Evolutionary conservation across 1,140 invertebrate species (phyloP).

Genomic region (Aphaenogaster ashmeadi): DNA sequence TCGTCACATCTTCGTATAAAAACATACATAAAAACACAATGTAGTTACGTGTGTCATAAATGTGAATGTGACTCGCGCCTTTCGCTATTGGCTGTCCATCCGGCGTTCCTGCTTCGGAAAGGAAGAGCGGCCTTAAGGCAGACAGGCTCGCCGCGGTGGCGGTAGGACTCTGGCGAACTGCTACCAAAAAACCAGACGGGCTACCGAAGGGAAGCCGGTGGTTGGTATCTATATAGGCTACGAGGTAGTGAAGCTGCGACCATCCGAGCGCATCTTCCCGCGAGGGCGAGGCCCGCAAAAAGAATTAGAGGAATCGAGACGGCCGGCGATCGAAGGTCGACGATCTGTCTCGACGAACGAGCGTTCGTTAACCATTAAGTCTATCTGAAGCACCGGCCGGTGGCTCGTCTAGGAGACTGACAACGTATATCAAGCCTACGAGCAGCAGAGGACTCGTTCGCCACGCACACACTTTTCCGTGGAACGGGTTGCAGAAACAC

Average conservation of each 20-base stretch:
- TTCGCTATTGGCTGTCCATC: conserved; percentile 68
- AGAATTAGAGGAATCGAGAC: conserved; percentile 28
- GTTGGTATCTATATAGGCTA: conserved; percentile 73
- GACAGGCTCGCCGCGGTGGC: conserved; percentile 71
- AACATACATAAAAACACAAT: neutral
- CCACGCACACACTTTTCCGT: conserved; percentile 48
- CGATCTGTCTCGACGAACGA: conserved; percentile 59
- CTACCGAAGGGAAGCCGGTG: conserved; percentile 81
- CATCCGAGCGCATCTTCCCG: conserved; percentile 54
- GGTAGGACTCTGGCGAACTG: conserved; percentile 78
- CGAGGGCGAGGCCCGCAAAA: conserved; percentile 43
- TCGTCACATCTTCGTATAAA: neutral
- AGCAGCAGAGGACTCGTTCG: conserved; percentile 52
- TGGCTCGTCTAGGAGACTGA: conserved; percentile 56
- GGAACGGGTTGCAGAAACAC: conserved; percentile 57
- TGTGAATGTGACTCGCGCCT: conserved; percentile 42
- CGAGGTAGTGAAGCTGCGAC: conserved; percentile 60
- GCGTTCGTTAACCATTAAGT: conserved; percentile 60
- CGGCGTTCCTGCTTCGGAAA: conserved; percentile 76
- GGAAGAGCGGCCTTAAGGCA: conserved; percentile 79
- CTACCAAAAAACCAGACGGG: conserved; percentile 85
- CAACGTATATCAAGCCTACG: conserved; percentile 54
- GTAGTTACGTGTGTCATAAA: neutral
- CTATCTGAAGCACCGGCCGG: conserved; percentile 33
- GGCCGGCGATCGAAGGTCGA: conserved; percentile 59